Percentiles rank a stretch among this genome's conserved stretches.
Evolutionary conservation across 2,113 vertebrate species (phyloP).

Genomic region (Ursus arctos): DNA sequence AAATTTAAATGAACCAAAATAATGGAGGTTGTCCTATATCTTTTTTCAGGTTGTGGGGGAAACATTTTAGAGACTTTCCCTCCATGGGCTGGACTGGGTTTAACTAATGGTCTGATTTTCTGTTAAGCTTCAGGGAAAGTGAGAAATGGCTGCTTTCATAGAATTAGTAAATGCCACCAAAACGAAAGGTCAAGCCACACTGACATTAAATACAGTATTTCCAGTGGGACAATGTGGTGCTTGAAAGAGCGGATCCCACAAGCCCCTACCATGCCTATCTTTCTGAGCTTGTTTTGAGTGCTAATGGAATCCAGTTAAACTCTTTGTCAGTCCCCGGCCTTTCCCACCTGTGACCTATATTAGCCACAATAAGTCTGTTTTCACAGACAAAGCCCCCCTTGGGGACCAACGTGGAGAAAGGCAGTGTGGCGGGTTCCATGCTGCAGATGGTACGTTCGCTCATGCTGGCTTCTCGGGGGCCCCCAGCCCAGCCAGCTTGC

Average conservation of each 20-base stretch:
- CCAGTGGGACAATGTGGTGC: not conserved
- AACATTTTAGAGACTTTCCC: not conserved
- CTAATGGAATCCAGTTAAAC: conserved; percentile 27
- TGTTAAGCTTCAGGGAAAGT: conserved; percentile 5
- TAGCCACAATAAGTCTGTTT: conserved; percentile 12
- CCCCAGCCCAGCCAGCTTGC: not conserved
- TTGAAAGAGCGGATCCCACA: conserved; percentile 36
- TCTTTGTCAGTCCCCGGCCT: not conserved
- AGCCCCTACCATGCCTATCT: not conserved
- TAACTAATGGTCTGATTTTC: conserved; percentile 32
- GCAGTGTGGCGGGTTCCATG: not conserved
- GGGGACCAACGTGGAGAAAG: not conserved
- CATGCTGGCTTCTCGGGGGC: not conserved
- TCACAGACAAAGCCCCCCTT: not conserved
- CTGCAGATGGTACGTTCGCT: not conserved
- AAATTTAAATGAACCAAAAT: conserved; percentile 52
- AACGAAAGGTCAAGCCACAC: conserved; percentile 66
- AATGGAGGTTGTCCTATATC: not conserved
- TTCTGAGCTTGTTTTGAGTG: conserved; percentile 2
- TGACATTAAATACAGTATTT: conserved; percentile 69
- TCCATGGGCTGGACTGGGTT: not conserved
- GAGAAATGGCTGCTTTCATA: conserved; percentile 53
- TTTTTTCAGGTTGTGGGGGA: not conserved
- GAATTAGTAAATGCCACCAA: conserved; percentile 76
- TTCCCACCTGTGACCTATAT: conserved; percentile 47